A percentile compares a stretch with the other conserved stretches of the same genome.
These are phyloP conservation scores for Tauraco hartlaubi DNA, from an alignment of 2,797 vertebrate species.

Conservation along the genomic window DNA sequence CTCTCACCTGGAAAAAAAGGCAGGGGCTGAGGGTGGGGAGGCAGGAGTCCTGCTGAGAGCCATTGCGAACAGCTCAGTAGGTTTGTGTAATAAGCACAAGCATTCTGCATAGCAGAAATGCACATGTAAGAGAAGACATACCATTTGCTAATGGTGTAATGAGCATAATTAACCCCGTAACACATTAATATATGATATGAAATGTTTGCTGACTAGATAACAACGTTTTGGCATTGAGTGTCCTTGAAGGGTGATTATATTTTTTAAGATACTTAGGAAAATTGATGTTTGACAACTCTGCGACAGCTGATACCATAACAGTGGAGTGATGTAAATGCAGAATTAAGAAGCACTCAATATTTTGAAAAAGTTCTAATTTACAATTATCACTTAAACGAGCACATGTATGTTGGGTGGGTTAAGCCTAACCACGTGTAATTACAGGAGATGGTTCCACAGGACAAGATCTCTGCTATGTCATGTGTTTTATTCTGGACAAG, in stretches of 20 bases:
- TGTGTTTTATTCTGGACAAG: neutral
- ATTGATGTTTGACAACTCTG: neutral
- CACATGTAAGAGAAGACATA: neutral
- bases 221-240: neutral
- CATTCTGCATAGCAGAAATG: neutral
- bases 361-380: neutral
- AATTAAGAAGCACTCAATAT: neutral
- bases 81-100: neutral
- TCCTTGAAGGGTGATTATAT: neutral
- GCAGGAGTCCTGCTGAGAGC: neutral
- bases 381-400: neutral
- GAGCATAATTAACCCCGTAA: conserved; percentile 4
- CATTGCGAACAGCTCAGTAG: neutral
- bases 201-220: neutral
- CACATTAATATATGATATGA: neutral
- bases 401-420: rapidly evolving
- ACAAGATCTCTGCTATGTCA: neutral
- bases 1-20: neutral
- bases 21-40: neutral
- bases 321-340: neutral
- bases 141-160: neutral
- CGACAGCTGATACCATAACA: neutral
- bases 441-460: neutral
- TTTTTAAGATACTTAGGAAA: conserved; percentile 15
- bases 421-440: neutral